These are phyloP conservation scores for Varanus salvator DNA, from an alignment of 2,113 vertebrate genomes.

Conservation along the genomic window DNA sequence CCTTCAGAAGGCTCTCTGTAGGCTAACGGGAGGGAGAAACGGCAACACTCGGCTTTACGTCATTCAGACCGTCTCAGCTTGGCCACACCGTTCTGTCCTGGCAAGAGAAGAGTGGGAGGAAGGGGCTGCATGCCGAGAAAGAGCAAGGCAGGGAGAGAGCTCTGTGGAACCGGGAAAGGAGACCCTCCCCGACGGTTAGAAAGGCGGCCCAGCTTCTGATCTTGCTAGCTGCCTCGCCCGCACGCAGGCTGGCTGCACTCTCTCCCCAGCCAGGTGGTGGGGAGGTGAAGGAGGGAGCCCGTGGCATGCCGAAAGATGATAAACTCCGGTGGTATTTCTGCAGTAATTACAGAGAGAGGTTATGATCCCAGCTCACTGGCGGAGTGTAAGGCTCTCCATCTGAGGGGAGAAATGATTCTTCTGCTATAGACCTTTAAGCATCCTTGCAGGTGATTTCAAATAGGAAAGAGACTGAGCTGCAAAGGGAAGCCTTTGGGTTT, in stretches of 20 bases:
- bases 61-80: conserved; percentile 22
- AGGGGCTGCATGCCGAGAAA: accelerated
- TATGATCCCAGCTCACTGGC: not conserved
- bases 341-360: not conserved
- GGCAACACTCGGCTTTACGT: not conserved
- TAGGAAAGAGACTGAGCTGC: not conserved
- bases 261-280: not conserved
- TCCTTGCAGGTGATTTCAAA: not conserved
- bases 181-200: not conserved
- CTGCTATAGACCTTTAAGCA: not conserved
- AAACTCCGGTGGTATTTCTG: not conserved
- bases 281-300: not conserved
- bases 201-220: no score
- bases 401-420: no score
- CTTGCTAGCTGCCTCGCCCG: not conserved
- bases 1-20: no score
- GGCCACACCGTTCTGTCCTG: not conserved
- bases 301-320: no score
- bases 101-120: not conserved
- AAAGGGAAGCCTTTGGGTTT: not conserved
- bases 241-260: not conserved
- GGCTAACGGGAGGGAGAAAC: no score
- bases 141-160: not conserved
- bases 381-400: not conserved
- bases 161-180: not conserved